Evolutionary conservation across 2,888 invertebrate species (phyloP).

Genomic region (Orthonychiurus folsomi): DNA sequence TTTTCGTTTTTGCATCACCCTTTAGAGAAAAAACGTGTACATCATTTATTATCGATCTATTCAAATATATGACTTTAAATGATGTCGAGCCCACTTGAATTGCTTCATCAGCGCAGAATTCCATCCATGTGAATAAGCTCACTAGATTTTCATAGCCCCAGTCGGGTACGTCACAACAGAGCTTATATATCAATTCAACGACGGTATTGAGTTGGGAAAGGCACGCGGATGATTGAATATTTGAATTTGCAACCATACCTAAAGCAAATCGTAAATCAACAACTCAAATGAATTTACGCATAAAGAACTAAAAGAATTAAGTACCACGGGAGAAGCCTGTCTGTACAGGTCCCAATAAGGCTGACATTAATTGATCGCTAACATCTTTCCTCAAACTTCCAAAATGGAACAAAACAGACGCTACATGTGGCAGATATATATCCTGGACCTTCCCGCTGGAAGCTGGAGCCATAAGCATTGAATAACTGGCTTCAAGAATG

Average conservation of each 20-base stretch:
- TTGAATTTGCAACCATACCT: constrained; percentile 32
- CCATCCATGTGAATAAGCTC: constrained; percentile 34
- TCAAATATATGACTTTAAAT: too few species aligned
- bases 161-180: constrained; percentile 49
- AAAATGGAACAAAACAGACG: constrained; percentile 56
- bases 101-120: constrained; percentile 31
- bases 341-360: constrained; percentile 39
- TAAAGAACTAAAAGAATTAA: neutral
- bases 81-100: too few species aligned
- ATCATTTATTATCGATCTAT: too few species aligned
- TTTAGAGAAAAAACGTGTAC: neutral
- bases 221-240: constrained; percentile 39
- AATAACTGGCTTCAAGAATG: constrained; percentile 61
- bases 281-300: neutral
- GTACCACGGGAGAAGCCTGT: constrained; percentile 37
- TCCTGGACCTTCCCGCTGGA: constrained; percentile 42
- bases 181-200: constrained; percentile 69
- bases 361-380: constrained; percentile 33
- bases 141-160: constrained; percentile 34
- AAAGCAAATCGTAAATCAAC: constrained; percentile 8
- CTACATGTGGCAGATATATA: constrained; percentile 35
- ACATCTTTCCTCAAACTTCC: constrained; percentile 42
- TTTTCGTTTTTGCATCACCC: neutral
- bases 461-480: constrained; percentile 61
- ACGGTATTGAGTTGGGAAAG: constrained; percentile 52